Conservation (phyloP, 2,797 vertebrate genomes). For the Psittacula echo region DNA sequence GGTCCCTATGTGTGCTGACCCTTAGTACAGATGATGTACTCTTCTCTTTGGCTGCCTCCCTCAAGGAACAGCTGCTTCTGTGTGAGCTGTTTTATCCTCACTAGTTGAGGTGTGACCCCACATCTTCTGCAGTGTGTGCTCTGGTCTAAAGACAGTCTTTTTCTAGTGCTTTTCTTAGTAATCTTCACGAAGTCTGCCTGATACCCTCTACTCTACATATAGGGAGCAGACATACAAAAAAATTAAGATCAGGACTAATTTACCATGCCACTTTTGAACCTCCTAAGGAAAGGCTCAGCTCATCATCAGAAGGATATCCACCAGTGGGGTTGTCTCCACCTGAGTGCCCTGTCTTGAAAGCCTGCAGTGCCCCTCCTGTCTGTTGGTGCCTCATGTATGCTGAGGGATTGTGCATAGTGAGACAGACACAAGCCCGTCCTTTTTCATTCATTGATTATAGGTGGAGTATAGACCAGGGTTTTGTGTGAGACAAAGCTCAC, state of each 20-base stretch:
- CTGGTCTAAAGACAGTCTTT: not conserved
- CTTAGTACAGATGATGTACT: not conserved
- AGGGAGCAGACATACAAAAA: not conserved
- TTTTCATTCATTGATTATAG: not conserved
- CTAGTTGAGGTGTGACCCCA: accelerated
- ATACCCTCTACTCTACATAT: not conserved
- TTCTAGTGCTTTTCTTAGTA: not conserved
- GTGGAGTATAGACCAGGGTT: not conserved
- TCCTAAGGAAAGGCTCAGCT: not conserved
- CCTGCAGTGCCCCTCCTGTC: not conserved
- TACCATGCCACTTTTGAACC: not conserved
- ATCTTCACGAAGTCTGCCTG: not conserved
- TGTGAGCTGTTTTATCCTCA: not conserved
- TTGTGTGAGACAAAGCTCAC: not conserved
- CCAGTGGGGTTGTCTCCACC: not conserved
- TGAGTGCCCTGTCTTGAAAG: not conserved
- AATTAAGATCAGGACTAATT: not conserved
- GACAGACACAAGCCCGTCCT: not conserved
- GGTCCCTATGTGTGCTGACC: not conserved
- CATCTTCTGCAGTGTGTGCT: not conserved
- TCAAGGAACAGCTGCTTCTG: not conserved
- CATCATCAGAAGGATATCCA: not conserved
- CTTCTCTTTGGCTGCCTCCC: accelerated
- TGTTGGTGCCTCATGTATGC: not conserved
- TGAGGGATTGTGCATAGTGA: not conserved